These are phyloP conservation scores for Drosophila pseudotakahashii DNA, from an alignment of 2,888 invertebrate genomes.

Conservation along the genomic window DNA sequence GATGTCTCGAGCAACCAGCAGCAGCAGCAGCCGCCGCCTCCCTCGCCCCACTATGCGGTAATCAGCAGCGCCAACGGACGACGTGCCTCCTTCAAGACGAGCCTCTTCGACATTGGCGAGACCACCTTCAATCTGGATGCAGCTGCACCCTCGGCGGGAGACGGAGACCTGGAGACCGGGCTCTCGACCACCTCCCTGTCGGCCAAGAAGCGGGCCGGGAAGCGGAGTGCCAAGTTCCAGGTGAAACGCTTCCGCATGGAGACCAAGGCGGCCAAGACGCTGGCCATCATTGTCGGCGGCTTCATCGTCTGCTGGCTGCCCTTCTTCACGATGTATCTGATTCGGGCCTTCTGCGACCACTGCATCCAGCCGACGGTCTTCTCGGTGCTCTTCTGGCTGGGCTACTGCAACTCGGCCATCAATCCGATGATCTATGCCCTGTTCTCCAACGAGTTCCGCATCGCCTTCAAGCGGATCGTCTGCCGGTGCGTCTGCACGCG, in stretches of 20 bases:
- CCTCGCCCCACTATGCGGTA: conserved; percentile 72
- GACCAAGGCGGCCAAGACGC: conserved; percentile 97
- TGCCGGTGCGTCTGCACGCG: conserved; percentile 91
- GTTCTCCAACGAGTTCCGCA: conserved; percentile 97
- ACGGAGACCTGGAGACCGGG: conserved; percentile 60
- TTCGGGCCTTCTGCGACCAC: conserved; percentile 93
- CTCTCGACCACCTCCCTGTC: conserved; percentile 65
- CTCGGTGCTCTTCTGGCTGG: conserved; percentile 97
- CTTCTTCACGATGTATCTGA: conserved; percentile 97
- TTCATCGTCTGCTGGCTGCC: conserved; percentile 99
- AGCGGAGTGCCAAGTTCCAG: conserved; percentile 94
- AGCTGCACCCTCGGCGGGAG: conserved; percentile 4
- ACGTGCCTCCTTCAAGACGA: conserved; percentile 80
- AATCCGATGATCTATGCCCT: conserved; percentile 97
- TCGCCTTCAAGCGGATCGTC: conserved; percentile 96
- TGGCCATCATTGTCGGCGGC: conserved; percentile 98
- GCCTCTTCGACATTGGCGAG: conserved; percentile 82
- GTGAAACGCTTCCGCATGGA: conserved; percentile 97
- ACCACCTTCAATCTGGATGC: conserved; percentile 81
- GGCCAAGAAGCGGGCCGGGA: conserved; percentile 89
- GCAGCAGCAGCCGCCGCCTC: conserved; percentile 65
- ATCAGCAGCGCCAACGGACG: conserved; percentile 74
- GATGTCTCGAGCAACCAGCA: conserved; percentile 63
- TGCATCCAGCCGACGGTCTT: conserved; percentile 94
- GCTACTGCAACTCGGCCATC: conserved; percentile 98